Evolutionary conservation across 1,140 invertebrate species (phyloP).

Genomic region (Trachymyrmex septentrionalis): DNA sequence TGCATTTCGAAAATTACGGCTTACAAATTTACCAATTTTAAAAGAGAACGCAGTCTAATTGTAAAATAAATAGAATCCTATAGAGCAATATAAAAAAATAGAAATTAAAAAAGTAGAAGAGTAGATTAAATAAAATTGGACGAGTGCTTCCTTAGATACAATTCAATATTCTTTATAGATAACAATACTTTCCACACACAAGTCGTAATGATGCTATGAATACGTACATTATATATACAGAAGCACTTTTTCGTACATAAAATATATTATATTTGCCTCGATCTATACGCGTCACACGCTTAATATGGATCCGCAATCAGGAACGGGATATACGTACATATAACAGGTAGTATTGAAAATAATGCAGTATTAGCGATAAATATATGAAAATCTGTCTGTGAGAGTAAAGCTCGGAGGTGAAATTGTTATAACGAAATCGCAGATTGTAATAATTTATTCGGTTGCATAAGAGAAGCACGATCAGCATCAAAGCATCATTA

Average conservation of each 20-base stretch:
- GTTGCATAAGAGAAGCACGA: constrained; percentile 20
- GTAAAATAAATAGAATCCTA: neutral
- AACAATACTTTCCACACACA: constrained; percentile 29
- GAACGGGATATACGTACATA: neutral
- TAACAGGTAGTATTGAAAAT: neutral
- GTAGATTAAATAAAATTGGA: neutral
- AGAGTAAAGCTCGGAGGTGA: constrained; percentile 31
- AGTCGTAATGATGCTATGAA: constrained; percentile 25
- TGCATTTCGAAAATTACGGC: constrained; percentile 63
- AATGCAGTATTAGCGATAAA: constrained; percentile 16
- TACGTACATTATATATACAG: constrained; percentile 57
- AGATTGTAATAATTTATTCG: constrained; percentile 52
- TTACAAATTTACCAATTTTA: constrained; percentile 12
- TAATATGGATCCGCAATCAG: constrained; percentile 4
- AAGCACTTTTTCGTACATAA: constrained; percentile 59
- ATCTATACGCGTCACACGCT: neutral
- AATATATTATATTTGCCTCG: constrained; percentile 41
- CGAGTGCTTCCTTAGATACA: neutral
- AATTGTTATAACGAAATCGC: constrained; percentile 29
- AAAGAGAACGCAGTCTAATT: neutral
- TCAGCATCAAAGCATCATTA: constrained; percentile 17
- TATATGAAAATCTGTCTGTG: constrained; percentile 26
- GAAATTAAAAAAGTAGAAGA: neutral
- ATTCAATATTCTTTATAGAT: neutral
- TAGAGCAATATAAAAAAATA: neutral